Evolutionary conservation across 1,140 invertebrate genomes (phyloP).

Genomic region (Ditylenchus dipsaci): DNA sequence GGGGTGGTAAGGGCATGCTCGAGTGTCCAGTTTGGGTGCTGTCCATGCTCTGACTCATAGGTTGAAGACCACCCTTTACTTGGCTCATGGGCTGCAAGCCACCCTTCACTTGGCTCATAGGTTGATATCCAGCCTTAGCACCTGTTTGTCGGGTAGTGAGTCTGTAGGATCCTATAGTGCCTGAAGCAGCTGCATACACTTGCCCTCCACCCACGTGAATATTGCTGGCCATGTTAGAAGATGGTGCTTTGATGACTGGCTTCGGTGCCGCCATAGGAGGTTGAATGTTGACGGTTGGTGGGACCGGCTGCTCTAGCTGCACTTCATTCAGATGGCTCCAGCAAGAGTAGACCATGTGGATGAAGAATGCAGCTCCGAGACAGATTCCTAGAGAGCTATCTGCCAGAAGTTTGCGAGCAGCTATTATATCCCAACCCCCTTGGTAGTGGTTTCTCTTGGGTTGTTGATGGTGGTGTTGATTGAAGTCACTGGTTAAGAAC

Average conservation of each 20-base stretch:
- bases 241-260: not conserved
- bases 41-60: not conserved
- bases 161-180: too few relatives aligned
- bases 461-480: not conserved
- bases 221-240: not conserved
- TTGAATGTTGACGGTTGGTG: not conserved
- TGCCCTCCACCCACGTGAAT: not conserved
- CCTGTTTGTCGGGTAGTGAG: too few relatives aligned
- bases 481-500: slow-evolving; percentile 1
- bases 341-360: not conserved
- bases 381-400: slow-evolving; percentile 18
- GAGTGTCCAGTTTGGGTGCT: not conserved
- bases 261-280: not conserved
- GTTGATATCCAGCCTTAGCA: not conserved
- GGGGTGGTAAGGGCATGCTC: not conserved
- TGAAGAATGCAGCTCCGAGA: not conserved
- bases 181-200: too few relatives aligned
- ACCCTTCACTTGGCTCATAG: not conserved
- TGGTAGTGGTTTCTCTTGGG: not conserved
- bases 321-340: not conserved
- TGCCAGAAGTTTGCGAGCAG: slow-evolving; percentile 9
- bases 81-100: not conserved
- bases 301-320: not conserved
- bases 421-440: not conserved
- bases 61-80: not conserved